Percentiles rank a stretch among this genome's conserved stretches.
Evolutionary conservation across 2,113 vertebrate species (phyloP).

Genomic region (Arenaria interpres): DNA sequence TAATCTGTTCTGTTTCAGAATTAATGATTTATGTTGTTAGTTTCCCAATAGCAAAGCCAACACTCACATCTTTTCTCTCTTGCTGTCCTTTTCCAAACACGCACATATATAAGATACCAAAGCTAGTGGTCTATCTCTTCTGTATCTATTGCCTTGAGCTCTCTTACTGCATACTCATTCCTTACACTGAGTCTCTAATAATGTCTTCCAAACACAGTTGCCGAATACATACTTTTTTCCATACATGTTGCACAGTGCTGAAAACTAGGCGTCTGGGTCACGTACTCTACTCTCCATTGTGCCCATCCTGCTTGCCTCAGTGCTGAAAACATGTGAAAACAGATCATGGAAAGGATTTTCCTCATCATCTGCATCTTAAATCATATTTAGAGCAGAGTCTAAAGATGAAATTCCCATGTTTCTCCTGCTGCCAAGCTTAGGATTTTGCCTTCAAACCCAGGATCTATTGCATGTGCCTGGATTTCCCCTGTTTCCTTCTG

Average conservation of each 20-base stretch:
- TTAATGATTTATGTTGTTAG: background rate
- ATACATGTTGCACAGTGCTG: background rate
- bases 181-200: background rate
- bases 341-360: background rate
- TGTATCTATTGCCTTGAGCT: background rate
- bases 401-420: background rate
- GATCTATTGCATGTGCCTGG: background rate
- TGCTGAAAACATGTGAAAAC: background rate
- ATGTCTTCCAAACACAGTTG: background rate
- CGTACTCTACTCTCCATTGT: background rate
- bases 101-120: background rate
- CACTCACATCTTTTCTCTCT: background rate
- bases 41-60: background rate
- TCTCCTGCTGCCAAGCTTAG: background rate
- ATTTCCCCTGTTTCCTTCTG: background rate
- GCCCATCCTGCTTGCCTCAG: background rate
- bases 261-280: background rate
- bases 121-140: background rate
- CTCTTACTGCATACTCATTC: background rate
- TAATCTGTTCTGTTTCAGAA: background rate
- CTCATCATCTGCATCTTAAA: background rate
- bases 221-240: background rate
- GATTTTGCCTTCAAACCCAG: background rate
- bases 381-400: background rate
- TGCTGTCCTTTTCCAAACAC: background rate